Base-by-base conservation (phyloP, 2,888 invertebrate genomes). In the Lamellibrachia columna region DNA sequence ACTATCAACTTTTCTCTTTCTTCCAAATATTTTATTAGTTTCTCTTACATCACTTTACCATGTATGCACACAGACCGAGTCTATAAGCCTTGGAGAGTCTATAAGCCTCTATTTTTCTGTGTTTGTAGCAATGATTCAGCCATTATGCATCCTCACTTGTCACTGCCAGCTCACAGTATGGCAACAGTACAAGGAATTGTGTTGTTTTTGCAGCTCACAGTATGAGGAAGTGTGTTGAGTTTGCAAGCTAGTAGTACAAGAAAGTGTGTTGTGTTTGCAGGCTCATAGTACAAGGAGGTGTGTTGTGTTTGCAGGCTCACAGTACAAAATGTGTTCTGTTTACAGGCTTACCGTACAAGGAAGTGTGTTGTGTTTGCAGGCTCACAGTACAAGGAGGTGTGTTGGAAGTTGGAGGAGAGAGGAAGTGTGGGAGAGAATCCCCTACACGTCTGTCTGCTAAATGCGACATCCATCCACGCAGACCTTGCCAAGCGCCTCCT, bases 351-450 rank as follows among this genome's bases (percentile, higher is more conserved):
- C 97, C 97, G 92, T 98, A 98, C 96, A 97, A 98, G 93, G 98
- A 98, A 95, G 98, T 98, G 3, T 99, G 99, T 96, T 99, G 99
- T 91, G 7, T 11, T 93, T 60, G 52, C 90, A 93, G 94, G 93
- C 2, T 92, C 92, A 8, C 97, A 97, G 92, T 98, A 98, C 96
- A 97, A 98, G 93, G 98, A 98, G 95, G 98, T 98, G 3, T 99
- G 99, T 96, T 99, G 99, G 99, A 98, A 98, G 96, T 96, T 99
- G 90, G 98, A 98, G 97, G 98, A 99, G 96, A 97, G 99, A 92
- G 99, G 99, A 0, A 98, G 99, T 2, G 99, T 99, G 0, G 99
- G 99, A 0, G 99, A 99, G 97, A 98, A 98, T 0, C 98, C 99
- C 94, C 97, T 99, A 22, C 99, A 99, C 96, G 97, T 99, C 58